phyloP scores from a whole-genome alignment of 2,888 invertebrate species.

The Dinocampus coccinellae region DNA sequence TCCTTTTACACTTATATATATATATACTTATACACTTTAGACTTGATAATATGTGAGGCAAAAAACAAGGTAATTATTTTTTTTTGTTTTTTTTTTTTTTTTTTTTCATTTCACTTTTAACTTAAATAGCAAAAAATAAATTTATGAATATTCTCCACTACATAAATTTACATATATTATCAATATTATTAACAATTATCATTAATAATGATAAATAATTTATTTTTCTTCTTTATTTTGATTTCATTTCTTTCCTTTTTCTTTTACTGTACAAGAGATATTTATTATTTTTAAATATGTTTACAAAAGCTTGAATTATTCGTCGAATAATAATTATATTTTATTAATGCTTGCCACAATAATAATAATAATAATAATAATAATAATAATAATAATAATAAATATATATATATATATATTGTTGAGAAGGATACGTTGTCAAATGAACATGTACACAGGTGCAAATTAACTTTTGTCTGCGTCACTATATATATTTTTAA shows the following conservation, averaged over 20 bases:
- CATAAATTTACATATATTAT: no score
- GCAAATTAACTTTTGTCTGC: conserved; percentile 30
- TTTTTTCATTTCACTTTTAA: no score
- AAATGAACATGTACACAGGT: conserved; percentile 31
- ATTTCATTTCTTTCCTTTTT: background rate
- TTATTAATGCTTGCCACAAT: background rate
- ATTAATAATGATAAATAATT: background rate
- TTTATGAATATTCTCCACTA: no score
- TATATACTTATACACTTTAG: background rate
- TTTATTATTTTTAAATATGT: background rate
- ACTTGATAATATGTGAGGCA: background rate
- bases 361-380: background rate
- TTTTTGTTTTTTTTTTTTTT: no score
- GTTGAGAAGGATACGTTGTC: conserved; percentile 10
- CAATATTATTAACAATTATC: no score
- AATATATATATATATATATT: conserved; percentile 6
- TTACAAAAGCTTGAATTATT: background rate
- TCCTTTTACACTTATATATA: background rate
- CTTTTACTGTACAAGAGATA: background rate
- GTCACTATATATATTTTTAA: conserved; percentile 25
- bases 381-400: background rate
- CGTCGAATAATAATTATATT: background rate
- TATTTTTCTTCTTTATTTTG: background rate
- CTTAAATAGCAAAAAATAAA: no score
- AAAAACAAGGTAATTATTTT: no score